Evolutionary conservation across 1,140 invertebrate genomes (phyloP), one percentile per base, ranked within the genome.

Genomic region (Pseudomyrmex gracilis): DNA sequence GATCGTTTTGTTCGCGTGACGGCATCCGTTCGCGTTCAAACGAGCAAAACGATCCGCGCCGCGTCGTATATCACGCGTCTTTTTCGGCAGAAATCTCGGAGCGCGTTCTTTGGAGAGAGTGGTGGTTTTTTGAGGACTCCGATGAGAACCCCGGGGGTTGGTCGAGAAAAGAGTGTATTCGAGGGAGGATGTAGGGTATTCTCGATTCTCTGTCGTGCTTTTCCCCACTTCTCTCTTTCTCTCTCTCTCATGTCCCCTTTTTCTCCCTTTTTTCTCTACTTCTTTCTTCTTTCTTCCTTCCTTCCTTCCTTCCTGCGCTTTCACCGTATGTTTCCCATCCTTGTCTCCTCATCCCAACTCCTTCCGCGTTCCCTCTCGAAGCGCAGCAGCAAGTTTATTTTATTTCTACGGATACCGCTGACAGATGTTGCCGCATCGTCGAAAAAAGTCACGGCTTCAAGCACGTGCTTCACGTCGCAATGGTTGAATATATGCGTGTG

Each of bases 341-440:
- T 34, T 34, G 15, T 49, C 55, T n/a, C 24, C 51, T 34, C 49
- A 64, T 45, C 47, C 67, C 24, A 34, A 45, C 17, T 13, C 64
- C 34, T 63, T 47, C 7, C 67, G 68, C 73, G 51, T n/a, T 43
- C 64, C n/a, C 20, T 57, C 22, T 53, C 49, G 20, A 34, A 34
- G 51, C 47, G 66, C 60, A 67, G 55, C 55, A 53, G 78, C 57
- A 71, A 47, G 60, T 82, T 82, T 82, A 82, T 82, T 82, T 74
- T 82, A 80, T 80, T 80, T 71, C 76, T 17, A 80, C 66, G 76
- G 76, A 80, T 80, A 80, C 53, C 76, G 66, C 76, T 80, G 76
- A 80, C 76, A 80, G 76, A 80, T 71, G 76, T 45, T 60, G 76
- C 76, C 76, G 66, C 66, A 80, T 70, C 76, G 66, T 71, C 66